Percentiles rank a stretch among this genome's conserved stretches.
phyloP scores from a whole-genome alignment of 2,113 vertebrate genomes.

The Entomyzon cyanotis region DNA sequence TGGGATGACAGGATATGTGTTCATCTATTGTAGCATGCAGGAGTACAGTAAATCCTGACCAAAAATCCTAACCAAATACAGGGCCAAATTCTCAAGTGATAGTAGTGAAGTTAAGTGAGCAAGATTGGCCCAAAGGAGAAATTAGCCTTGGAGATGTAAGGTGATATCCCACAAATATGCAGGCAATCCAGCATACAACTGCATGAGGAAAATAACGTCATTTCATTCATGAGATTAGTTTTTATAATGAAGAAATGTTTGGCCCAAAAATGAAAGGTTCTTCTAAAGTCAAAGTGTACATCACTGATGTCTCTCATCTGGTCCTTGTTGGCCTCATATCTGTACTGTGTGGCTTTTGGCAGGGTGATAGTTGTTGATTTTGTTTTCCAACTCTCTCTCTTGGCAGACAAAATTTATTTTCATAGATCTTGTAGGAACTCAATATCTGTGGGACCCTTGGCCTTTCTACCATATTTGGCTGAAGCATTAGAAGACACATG shows the following conservation, averaged over 20 bases:
- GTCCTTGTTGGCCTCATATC: background rate
- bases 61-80: background rate
- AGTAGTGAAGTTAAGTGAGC: background rate
- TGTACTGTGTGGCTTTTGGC: conserved; percentile 2
- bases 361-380: background rate
- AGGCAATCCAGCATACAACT: background rate
- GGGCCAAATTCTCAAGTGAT: background rate
- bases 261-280: background rate
- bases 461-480: background rate
- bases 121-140: background rate
- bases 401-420: conserved; percentile 20
- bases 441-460: background rate
- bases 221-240: background rate
- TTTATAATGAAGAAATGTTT: background rate
- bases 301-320: background rate
- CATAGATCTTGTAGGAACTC: background rate
- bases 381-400: background rate
- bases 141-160: background rate
- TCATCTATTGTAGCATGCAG: background rate
- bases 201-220: background rate
- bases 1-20: rapidly evolving
- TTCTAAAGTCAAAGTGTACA: background rate
- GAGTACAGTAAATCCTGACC: background rate
- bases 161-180: background rate
- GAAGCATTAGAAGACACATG: background rate